Percentiles rank a stretch among this genome's conserved stretches.
These are phyloP conservation scores for Rhingia campestris DNA, from an alignment of 2,888 invertebrate species.

Conservation along the genomic window DNA sequence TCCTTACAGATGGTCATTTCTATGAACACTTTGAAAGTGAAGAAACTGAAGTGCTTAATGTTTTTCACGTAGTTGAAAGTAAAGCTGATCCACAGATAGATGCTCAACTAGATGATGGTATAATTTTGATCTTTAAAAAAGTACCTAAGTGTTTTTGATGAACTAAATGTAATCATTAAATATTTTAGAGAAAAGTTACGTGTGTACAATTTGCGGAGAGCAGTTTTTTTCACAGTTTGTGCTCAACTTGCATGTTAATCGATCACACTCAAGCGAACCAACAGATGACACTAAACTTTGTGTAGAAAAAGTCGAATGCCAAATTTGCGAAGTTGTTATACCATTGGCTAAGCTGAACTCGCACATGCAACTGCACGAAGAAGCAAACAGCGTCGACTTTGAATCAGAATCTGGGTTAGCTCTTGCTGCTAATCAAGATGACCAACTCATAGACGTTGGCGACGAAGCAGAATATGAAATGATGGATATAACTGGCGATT, in stretches of 20 bases:
- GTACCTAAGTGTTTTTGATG: background rate
- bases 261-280: constrained; percentile 29
- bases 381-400: constrained; percentile 22
- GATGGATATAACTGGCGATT: constrained; percentile 43
- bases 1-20: background rate
- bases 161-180: background rate
- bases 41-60: constrained; percentile 6
- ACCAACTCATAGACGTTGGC: constrained; percentile 52
- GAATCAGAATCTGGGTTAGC: constrained; percentile 21
- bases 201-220: constrained; percentile 61
- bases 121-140: background rate
- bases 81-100: constrained; percentile 6
- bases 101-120: constrained; percentile 50
- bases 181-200: constrained; percentile 59
- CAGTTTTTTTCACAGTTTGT: constrained; percentile 68
- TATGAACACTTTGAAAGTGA: constrained; percentile 23
- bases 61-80: background rate
- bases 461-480: constrained; percentile 53
- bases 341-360: constrained; percentile 24
- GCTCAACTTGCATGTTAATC: constrained; percentile 59
- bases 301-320: constrained; percentile 59
- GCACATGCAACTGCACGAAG: constrained; percentile 60
- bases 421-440: constrained; percentile 24
- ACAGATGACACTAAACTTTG: background rate
- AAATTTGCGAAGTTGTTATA: constrained; percentile 51